Evolutionary conservation across 2,888 invertebrate genomes (phyloP).

Genomic region (Andricus curvator): DNA sequence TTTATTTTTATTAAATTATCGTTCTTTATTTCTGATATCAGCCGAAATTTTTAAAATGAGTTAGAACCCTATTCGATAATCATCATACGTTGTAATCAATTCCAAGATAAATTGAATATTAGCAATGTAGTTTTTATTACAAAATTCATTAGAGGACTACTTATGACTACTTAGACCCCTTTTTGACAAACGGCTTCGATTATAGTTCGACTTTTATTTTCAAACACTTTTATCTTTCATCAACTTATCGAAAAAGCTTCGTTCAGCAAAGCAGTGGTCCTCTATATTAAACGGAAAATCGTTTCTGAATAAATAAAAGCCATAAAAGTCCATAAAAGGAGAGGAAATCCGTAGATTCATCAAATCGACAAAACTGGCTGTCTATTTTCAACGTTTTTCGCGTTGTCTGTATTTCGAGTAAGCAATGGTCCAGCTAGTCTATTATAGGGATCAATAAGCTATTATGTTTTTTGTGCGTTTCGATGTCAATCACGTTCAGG

Average conservation of each 20-base stretch:
- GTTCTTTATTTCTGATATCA: too few relatives aligned
- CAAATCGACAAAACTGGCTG: constrained; percentile 8
- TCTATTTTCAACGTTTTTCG: constrained; percentile 5
- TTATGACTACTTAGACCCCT: too few relatives aligned
- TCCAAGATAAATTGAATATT: too few relatives aligned
- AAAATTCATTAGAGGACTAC: too few relatives aligned
- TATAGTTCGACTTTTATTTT: background rate
- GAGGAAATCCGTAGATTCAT: constrained; percentile 39
- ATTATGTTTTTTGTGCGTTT: constrained; percentile 44
- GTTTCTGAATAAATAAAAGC: constrained; percentile 7
- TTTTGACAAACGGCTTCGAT: background rate
- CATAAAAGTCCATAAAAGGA: constrained; percentile 18
- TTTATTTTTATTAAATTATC: too few relatives aligned
- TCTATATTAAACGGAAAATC: constrained; percentile 15
- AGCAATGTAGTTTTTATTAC: too few relatives aligned
- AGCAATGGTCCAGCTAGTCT: constrained; percentile 27
- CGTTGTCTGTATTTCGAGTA: constrained; percentile 26
- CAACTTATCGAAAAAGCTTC: background rate
- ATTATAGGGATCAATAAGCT: constrained; percentile 46
- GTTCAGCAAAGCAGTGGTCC: background rate
- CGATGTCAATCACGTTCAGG: constrained; percentile 33
- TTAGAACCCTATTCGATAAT: too few relatives aligned
- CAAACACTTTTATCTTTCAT: background rate
- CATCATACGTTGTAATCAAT: too few relatives aligned
- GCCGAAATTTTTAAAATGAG: too few relatives aligned